These are phyloP conservation scores for Hirtodrosophila cameraria DNA, from an alignment of 2,888 invertebrate species.

Conservation along the genomic window DNA sequence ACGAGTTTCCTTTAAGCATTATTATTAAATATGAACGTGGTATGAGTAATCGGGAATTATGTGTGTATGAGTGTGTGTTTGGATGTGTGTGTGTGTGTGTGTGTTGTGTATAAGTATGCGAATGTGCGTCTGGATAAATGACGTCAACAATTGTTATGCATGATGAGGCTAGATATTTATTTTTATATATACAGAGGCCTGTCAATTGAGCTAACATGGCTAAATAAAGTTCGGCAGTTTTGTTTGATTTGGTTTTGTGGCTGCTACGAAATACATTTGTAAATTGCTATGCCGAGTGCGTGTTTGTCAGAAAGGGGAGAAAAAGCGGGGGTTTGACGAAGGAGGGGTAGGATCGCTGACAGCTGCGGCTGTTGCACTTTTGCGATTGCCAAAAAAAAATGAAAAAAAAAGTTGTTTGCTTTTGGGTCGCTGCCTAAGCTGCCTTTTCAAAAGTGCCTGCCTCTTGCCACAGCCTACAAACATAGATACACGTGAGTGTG, in stretches of 20 bases:
- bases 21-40: slow-evolving; percentile 39
- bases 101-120: no score
- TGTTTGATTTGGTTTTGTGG: slow-evolving; percentile 34
- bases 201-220: slow-evolving; percentile 43
- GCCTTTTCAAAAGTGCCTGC: neutral
- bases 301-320: slow-evolving; percentile 1
- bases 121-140: slow-evolving; percentile 20
- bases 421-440: slow-evolving; percentile 26
- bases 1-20: slow-evolving; percentile 34
- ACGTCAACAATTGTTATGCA: slow-evolving; percentile 46
- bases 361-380: slow-evolving; percentile 56
- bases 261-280: slow-evolving; percentile 29
- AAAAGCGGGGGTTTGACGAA: no score
- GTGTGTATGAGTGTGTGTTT: neutral
- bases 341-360: neutral
- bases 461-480: neutral
- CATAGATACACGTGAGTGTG: no score
- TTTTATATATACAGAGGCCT: slow-evolving; percentile 29
- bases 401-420: slow-evolving; percentile 15
- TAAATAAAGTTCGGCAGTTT: slow-evolving; percentile 30
- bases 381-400: slow-evolving; percentile 27
- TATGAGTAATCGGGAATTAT: slow-evolving; percentile 52
- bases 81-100: neutral
- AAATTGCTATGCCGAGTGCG: slow-evolving; percentile 46
- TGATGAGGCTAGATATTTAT: slow-evolving; percentile 17